Evolutionary conservation across 2,888 invertebrate species (phyloP).

Genomic region (Epinotia nisella): DNA sequence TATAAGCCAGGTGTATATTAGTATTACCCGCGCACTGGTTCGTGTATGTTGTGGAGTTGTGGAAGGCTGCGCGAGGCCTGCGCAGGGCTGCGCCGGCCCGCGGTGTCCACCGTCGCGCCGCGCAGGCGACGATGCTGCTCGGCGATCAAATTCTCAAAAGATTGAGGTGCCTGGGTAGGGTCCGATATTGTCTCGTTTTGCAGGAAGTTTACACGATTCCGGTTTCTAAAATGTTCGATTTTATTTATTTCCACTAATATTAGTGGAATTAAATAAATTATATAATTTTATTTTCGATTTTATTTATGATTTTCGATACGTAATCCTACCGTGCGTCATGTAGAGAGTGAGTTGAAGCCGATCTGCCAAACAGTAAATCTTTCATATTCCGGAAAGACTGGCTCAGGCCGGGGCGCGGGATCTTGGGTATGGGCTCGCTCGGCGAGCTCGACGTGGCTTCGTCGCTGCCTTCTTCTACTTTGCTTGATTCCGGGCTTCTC

Average conservation of each 20-base stretch:
- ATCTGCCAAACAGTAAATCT: slow-evolving; percentile 6
- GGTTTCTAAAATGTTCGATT: slow-evolving; percentile 49
- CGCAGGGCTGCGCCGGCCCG: neutral
- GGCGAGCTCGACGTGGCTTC: neutral
- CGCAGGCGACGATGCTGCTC: slow-evolving; percentile 23
- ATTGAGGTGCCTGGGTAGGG: slow-evolving; percentile 59
- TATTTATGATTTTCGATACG: neutral
- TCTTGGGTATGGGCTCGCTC: neutral
- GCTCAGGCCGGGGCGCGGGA: slow-evolving; percentile 12
- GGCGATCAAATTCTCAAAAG: slow-evolving; percentile 62
- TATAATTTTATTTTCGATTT: neutral
- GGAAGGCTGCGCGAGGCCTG: slow-evolving; percentile 62
- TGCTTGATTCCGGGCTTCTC: neutral
- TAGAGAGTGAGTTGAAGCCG: neutral
- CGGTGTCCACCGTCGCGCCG: neutral
- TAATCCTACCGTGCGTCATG: neutral
- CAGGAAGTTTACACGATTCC: slow-evolving; percentile 71
- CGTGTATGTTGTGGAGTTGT: slow-evolving; percentile 57
- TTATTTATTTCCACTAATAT: neutral
- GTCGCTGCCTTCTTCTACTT: slow-evolving; percentile 13
- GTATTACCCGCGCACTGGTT: slow-evolving; percentile 55
- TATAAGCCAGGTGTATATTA: neutral
- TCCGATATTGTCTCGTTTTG: slow-evolving; percentile 65
- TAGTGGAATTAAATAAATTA: too few relatives aligned
- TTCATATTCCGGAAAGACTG: slow-evolving; percentile 22